Conservation (phyloP, 2,888 invertebrate species). For the Cremastinae sp. region DNA sequence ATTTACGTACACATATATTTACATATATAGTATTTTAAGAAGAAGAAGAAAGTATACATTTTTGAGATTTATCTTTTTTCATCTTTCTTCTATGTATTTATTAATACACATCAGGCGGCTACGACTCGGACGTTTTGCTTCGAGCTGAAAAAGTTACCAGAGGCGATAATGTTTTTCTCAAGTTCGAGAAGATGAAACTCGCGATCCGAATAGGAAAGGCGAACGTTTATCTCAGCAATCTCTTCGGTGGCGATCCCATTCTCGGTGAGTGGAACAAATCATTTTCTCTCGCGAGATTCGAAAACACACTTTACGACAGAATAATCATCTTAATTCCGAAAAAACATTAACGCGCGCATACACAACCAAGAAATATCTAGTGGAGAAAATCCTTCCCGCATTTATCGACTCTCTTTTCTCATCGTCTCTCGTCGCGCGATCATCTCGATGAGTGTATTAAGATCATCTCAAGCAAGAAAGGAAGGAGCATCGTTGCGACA, state of each 20-base stretch:
- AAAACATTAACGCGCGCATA: slow-evolving; percentile 2
- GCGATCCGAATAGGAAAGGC: slow-evolving; percentile 84
- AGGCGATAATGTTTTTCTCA: slow-evolving; percentile 83
- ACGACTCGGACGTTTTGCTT: slow-evolving; percentile 85
- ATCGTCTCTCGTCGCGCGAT: too few relatives aligned
- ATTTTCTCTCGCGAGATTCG: neutral
- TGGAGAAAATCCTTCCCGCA: too few relatives aligned
- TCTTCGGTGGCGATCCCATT: slow-evolving; percentile 85
- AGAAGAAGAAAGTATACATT: too few relatives aligned
- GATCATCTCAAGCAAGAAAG: too few relatives aligned
- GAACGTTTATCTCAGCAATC: slow-evolving; percentile 84
- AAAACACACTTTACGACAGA: neutral
- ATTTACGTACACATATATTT: too few relatives aligned
- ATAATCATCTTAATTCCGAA: neutral
- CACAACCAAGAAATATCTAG: too few relatives aligned
- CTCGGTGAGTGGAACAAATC: slow-evolving; percentile 80
- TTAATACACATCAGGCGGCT: slow-evolving; percentile 84
- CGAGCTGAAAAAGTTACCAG: slow-evolving; percentile 82
- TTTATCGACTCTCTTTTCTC: too few relatives aligned
- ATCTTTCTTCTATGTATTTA: neutral
- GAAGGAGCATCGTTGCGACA: too few relatives aligned
- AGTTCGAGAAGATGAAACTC: slow-evolving; percentile 85
- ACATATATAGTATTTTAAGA: too few relatives aligned
- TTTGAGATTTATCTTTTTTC: too few relatives aligned
- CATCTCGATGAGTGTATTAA: too few relatives aligned